Evolutionary conservation across 2,888 invertebrate genomes (phyloP), one percentile per base, ranked within the genome.

Genomic region (Trimorus sp.): DNA sequence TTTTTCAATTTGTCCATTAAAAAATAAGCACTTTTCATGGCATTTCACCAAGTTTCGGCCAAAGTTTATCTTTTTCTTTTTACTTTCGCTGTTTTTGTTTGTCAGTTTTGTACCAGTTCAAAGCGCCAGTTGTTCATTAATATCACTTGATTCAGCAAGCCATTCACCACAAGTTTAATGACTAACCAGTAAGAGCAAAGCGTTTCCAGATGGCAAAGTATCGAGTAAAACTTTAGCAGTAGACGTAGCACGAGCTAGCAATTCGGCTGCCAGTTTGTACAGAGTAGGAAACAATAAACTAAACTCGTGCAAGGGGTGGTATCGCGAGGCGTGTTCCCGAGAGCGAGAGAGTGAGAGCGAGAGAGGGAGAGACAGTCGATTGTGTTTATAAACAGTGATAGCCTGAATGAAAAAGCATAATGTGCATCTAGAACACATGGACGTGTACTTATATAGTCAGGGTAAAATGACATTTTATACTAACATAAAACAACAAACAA

Each of bases 401-500:
- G 76, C 51, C 66, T 70, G 71, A 65, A 75, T 70, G 71, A 73
- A n/a, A 68, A 65, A 8, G 53, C 36, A 36, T 60, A 11, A 48
- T 63, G 38, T 69, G 37, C 42, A 37, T 45, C 12, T 53, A 66
- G 36, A 42, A 71, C 66, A 53, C 53, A 0, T 45, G 60, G 71
- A 75, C 49, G 38, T 65, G 74, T 75, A 80, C 15, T 48, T 58
- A 66, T 65, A 56, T 80, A 75, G 38, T 75, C 66, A 75, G 70
- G 75, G 70, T 65, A 71, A 82, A 71, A 82, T 82, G 74, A 79
- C 56, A 79, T 68, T 82, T 71, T 75, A 79, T 82, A 79, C 87
- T 88, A 89, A 87, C 88, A 87, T 85, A 79, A 78, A 26, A 26
- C 26, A 26, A 26, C 26, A 26, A 26, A 26, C 26, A 26, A 26